These are phyloP conservation scores for Apoda limacodes DNA, from an alignment of 2,888 invertebrate species.

Conservation along the genomic window DNA sequence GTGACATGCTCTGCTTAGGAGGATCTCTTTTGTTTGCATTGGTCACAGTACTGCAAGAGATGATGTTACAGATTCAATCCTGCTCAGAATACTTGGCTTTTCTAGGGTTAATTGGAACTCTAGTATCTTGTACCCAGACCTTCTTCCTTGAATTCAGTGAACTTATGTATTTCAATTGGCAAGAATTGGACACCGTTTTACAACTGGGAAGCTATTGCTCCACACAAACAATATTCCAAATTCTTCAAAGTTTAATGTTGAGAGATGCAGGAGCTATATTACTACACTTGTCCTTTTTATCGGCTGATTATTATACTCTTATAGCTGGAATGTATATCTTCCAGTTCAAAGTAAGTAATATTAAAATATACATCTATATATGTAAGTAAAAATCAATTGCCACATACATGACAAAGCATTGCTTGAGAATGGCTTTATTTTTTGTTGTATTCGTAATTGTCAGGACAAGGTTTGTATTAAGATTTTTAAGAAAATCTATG, in stretches of 20 bases:
- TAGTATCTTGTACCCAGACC: conserved; percentile 83
- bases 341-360: conserved; percentile 76
- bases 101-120: conserved; percentile 83
- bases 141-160: conserved; percentile 80
- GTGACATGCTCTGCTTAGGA: conserved; percentile 83
- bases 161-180: conserved; percentile 76
- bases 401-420: too few species aligned
- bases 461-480: too few species aligned
- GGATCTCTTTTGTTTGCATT: conserved; percentile 84
- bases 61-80: conserved; percentile 81
- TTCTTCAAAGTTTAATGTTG: conserved; percentile 80
- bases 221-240: conserved; percentile 81
- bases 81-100: conserved; percentile 85
- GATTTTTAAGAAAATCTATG: too few species aligned
- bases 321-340: conserved; percentile 84
- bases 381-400: too few species aligned
- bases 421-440: too few species aligned
- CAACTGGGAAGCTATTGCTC: conserved; percentile 74
- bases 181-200: conserved; percentile 73
- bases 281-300: conserved; percentile 83
- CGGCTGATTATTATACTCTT: conserved; percentile 87
- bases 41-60: conserved; percentile 85
- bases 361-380: too few species aligned
- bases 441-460: too few species aligned
- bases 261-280: conserved; percentile 84